Conservation (phyloP, 2,113 vertebrate species). For the Hippotragus niger region DNA sequence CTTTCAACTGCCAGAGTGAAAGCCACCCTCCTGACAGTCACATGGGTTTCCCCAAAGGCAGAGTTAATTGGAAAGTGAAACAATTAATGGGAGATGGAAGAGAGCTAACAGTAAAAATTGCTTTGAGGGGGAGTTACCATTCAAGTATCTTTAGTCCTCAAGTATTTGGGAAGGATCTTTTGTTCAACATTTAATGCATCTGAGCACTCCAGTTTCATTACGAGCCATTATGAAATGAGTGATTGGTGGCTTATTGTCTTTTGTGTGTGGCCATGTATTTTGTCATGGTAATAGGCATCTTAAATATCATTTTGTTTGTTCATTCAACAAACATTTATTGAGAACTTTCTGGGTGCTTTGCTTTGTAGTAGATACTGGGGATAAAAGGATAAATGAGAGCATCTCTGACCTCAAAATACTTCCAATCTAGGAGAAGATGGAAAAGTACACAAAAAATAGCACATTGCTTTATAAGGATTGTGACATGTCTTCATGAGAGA, state of each 20-base stretch:
- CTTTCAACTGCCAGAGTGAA: slow-evolving; percentile 38
- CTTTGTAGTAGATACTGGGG: not conserved
- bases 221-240: not conserved
- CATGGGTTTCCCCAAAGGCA: not conserved
- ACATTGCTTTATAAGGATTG: not conserved
- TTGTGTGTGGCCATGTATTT: not conserved
- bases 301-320: not conserved
- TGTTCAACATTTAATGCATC: not conserved
- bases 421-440: not conserved
- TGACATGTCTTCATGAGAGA: not conserved
- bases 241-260: not conserved
- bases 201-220: not conserved
- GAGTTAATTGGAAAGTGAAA: slow-evolving; percentile 56
- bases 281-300: not conserved
- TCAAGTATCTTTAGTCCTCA: not conserved
- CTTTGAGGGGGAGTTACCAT: not conserved
- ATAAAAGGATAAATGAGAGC: not conserved
- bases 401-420: not conserved
- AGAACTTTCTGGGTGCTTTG: not conserved
- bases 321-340: not conserved
- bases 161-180: not conserved
- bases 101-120: not conserved
- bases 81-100: not conserved
- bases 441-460: not conserved
- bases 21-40: not conserved